Base-by-base conservation (phyloP, 1,140 invertebrate species). In the Chelonus insularis region DNA sequence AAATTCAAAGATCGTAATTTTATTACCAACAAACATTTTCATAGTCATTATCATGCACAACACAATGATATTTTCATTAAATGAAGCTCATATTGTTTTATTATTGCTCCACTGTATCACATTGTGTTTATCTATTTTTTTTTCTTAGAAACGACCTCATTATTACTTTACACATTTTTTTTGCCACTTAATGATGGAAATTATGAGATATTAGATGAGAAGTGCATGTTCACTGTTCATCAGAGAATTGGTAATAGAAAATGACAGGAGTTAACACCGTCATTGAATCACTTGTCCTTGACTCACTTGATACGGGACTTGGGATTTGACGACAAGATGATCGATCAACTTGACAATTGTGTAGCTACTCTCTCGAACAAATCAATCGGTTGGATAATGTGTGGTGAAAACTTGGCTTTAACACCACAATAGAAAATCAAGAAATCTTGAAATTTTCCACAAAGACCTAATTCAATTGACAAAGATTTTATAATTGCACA, bases 311-410 rank as follows among this genome's bases (percentile, higher is more conserved):
- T 18, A 23, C 34, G 14, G 36, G 14, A 52, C 36, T 36, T 16
- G 14, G n/a, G 29, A 36, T 36, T 52, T 4, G 12, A 5, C 9
- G 9, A 23, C n/a, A 34, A 25, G 20, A 23, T 36, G 52, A 55
- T 55, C 18, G 34, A 55, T 23, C 52, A 55, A 39, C 16, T 55
- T 39, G 52, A 39, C 36, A 25, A 39, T 29, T 18, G 16, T n/a
- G 52, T 39, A 39, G 29, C 18, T 20, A 11, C 11, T 14, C 20
- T 21, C 36, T 1, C 9, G 9, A 8, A 20, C n/a, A 11, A 11
- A 41, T 39, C 52, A 39, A 55, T 55, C 34, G 52, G 8, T 39
- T 55, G 52, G 52, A 55, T 39, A 55, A 55, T 55, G 18, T 39
- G 36, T 20, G 14, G 20, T 39, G 36, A 37, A 52, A 52, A 52